phyloP scores from a whole-genome alignment of 2,113 vertebrate species.

The Anhinga rufa region DNA sequence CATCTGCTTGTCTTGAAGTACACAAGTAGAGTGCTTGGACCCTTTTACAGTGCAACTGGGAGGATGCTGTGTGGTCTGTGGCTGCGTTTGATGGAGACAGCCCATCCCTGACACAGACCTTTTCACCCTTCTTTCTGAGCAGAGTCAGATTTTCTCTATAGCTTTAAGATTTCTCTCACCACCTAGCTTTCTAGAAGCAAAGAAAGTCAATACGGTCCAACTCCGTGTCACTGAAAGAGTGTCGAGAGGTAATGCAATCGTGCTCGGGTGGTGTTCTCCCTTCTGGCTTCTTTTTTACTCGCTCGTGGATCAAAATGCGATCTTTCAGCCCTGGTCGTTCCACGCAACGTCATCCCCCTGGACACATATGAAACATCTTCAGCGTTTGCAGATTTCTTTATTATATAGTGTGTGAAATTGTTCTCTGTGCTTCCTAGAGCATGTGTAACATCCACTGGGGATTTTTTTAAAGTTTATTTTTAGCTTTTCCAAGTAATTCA shows the following conservation, averaged over 20 bases:
- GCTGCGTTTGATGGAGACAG: not conserved
- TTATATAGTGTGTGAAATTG: accelerated
- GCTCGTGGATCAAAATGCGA: not conserved
- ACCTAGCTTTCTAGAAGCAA: not conserved
- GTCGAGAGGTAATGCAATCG: not conserved
- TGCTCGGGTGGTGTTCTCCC: not conserved
- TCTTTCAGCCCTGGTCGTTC: not conserved
- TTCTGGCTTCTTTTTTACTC: not conserved
- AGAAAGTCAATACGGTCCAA: accelerated
- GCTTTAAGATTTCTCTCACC: not conserved
- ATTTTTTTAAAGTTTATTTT: not conserved
- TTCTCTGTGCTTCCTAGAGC: accelerated
- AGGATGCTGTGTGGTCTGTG: not conserved
- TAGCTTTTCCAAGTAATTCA: conserved; percentile 33
- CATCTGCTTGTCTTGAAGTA: not conserved
- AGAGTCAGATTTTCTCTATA: not conserved
- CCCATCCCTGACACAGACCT: not conserved
- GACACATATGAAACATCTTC: accelerated
- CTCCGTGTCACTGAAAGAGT: accelerated
- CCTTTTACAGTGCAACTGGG: not conserved
- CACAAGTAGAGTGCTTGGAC: too few species aligned
- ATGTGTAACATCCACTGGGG: not conserved
- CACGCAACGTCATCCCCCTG: accelerated
- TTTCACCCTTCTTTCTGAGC: not conserved
- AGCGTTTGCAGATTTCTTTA: not conserved